Conservation (phyloP, 1,140 invertebrate species). For the Drosophila hydei region DNA sequence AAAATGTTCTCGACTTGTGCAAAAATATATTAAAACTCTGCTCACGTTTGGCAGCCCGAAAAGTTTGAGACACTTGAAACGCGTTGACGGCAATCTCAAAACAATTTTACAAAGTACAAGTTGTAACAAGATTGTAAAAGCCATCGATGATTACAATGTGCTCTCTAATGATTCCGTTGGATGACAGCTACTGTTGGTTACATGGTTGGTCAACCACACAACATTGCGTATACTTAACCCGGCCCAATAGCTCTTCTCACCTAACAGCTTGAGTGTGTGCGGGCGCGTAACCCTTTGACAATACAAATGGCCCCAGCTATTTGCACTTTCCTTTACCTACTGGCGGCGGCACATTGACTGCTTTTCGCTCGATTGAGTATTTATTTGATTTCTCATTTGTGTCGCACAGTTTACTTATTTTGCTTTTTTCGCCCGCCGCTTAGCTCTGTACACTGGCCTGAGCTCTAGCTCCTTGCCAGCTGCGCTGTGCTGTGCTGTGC, state of each 20-base stretch:
- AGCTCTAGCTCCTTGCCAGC: slow-evolving; percentile 13
- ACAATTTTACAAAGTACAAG: slow-evolving; percentile 43
- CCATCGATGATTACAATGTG: slow-evolving; percentile 25
- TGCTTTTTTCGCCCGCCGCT: slow-evolving; percentile 1
- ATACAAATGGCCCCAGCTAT: slow-evolving; percentile 49
- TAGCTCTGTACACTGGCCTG: not conserved
- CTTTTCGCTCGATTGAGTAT: slow-evolving; percentile 79
- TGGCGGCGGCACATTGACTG: slow-evolving; percentile 64
- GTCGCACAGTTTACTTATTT: slow-evolving; percentile 57
- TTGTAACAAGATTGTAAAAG: slow-evolving; percentile 17
- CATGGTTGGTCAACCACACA: slow-evolving; percentile 39
- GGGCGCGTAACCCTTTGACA: slow-evolving; percentile 48
- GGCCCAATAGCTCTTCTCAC: not conserved
- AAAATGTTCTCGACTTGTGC: slow-evolving; percentile 44
- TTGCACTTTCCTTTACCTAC: slow-evolving; percentile 34
- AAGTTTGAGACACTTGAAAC: slow-evolving; percentile 57
- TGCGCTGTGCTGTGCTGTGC: slow-evolving; percentile 6
- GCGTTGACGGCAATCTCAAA: slow-evolving; percentile 42
- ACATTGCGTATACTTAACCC: slow-evolving; percentile 59
- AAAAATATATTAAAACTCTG: slow-evolving; percentile 52
- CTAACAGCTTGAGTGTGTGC: not conserved
- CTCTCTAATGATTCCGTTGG: slow-evolving; percentile 7
- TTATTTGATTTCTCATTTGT: slow-evolving; percentile 82
- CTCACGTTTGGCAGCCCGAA: slow-evolving; percentile 56
- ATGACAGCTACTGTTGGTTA: not conserved